Evolutionary conservation across 2,113 vertebrate species (phyloP).

Genomic region (Actinemys pallida): DNA sequence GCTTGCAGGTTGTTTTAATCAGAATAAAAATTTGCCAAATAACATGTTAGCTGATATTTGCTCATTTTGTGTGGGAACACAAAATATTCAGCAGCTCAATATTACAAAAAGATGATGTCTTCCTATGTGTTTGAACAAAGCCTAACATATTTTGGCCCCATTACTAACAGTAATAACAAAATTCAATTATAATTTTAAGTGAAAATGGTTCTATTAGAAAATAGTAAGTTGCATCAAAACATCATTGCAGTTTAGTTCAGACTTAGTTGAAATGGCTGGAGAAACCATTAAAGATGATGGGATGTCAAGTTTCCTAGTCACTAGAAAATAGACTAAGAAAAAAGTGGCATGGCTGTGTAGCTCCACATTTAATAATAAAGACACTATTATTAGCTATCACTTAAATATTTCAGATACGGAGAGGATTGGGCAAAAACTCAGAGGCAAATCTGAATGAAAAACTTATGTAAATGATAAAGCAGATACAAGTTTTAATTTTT

Average conservation of each 20-base stretch:
- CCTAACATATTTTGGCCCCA: not conserved
- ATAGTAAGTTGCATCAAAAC: not conserved
- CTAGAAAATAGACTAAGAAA: rapidly evolving
- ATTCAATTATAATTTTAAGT: not conserved
- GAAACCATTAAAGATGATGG: not conserved
- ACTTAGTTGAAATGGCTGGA: not conserved
- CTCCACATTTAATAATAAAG: not conserved
- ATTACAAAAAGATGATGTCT: not conserved
- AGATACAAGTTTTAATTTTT: not conserved
- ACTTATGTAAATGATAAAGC: not conserved
- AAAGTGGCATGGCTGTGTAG: not conserved
- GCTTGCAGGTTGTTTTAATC: not conserved
- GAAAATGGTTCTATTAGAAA: not conserved
- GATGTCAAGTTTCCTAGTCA: not conserved
- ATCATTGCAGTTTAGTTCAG: not conserved
- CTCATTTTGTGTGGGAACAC: not conserved
- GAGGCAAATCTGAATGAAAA: not conserved
- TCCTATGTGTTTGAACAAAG: not conserved
- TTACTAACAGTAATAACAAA: not conserved
- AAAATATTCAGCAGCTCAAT: not conserved
- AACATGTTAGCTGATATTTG: not conserved
- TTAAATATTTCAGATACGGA: not conserved
- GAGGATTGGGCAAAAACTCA: not conserved
- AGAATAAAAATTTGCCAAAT: not conserved
- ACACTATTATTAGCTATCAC: not conserved